These are phyloP conservation scores for Gari tellinella DNA, from an alignment of 2,888 invertebrate species.

Conservation along the genomic window DNA sequence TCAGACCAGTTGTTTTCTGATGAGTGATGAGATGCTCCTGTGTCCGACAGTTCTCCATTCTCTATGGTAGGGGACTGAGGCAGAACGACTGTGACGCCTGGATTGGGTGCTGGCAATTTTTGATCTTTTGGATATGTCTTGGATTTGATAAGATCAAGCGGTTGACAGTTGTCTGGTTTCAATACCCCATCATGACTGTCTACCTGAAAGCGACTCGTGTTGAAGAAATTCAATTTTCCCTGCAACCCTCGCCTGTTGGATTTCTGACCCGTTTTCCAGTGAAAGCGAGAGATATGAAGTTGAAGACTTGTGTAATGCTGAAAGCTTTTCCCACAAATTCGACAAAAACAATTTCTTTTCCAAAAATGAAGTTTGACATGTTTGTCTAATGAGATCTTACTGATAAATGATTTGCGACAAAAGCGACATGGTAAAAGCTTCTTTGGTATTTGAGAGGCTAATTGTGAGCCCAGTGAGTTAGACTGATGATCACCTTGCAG, in stretches of 20 bases:
- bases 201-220: constrained; percentile 24
- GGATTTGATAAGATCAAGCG: constrained; percentile 33
- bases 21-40: constrained; percentile 45
- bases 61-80: constrained; percentile 70
- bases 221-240: constrained; percentile 43
- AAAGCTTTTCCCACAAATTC: constrained; percentile 83
- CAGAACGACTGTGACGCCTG: constrained; percentile 79
- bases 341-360: constrained; percentile 53
- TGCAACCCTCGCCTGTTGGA: constrained; percentile 15
- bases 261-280: constrained; percentile 47
- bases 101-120: constrained; percentile 37
- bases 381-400: constrained; percentile 37
- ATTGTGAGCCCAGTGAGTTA: neutral
- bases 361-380: constrained; percentile 49
- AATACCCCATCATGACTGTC: constrained; percentile 30
- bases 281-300: constrained; percentile 77
- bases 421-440: constrained; percentile 43
- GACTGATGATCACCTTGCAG: neutral
- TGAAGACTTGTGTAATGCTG: constrained; percentile 82
- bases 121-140: constrained; percentile 25
- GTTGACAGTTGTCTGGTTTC: constrained; percentile 15
- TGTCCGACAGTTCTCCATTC: constrained; percentile 44
- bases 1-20: constrained; percentile 62
- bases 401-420: constrained; percentile 48
- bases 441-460: neutral